Percentiles rank a stretch among this genome's conserved stretches.
Evolutionary conservation across 2,888 invertebrate genomes (phyloP).

Genomic region (Diachrysia chrysitis): DNA sequence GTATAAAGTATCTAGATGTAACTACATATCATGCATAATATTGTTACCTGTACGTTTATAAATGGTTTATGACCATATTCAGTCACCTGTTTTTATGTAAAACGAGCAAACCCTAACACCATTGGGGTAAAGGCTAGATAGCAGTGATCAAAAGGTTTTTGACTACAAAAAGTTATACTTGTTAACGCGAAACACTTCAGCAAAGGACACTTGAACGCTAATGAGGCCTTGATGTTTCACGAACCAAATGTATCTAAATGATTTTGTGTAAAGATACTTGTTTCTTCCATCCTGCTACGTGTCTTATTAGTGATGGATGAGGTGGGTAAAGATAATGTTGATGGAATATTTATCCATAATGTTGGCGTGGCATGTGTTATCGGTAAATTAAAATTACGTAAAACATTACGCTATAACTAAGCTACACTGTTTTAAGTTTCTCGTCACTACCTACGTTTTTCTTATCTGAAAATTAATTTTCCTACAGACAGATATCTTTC

Average conservation of each 20-base stretch:
- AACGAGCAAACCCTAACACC: neutral
- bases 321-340: neutral
- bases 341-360: neutral
- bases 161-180: neutral
- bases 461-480: neutral
- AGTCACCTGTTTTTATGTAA: neutral
- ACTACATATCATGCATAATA: too few species aligned
- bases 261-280: constrained; percentile 31
- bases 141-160: neutral
- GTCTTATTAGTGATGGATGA: constrained; percentile 38
- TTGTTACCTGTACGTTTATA: too few species aligned
- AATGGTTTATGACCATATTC: too few species aligned
- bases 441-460: neutral
- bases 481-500: neutral
- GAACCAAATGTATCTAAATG: constrained; percentile 36
- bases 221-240: constrained; percentile 35
- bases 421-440: neutral
- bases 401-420: neutral
- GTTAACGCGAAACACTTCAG: constrained; percentile 29
- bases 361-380: neutral
- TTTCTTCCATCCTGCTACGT: constrained; percentile 38
- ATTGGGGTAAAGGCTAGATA: neutral
- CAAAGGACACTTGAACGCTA: constrained; percentile 14
- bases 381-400: neutral
- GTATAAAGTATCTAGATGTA: too few species aligned